Base-by-base conservation (phyloP, 2,888 invertebrate species). In the Stomorhina lunata region DNA sequence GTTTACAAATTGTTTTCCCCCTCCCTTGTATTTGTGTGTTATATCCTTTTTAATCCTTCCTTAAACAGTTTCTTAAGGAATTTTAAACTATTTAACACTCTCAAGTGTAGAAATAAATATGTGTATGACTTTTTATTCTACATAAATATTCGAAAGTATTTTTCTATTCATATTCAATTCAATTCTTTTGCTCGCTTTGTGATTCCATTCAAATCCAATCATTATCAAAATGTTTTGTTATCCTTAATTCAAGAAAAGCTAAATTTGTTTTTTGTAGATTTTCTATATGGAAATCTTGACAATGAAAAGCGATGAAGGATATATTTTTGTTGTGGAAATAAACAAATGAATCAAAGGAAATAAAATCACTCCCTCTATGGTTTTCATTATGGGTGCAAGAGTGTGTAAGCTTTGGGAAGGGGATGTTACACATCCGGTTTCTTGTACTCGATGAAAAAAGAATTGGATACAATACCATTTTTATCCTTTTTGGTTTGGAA, bases 321-420 rank as follows among this genome's bases (percentile, higher is more conserved):
- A 45, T 72, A 34, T 25, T 55, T 9, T 25, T 37, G 34, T 40
- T 15, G 68, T 53, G 37, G 53, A 53, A 65, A 61, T 68, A 77
- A 77, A 69, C 77, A 77, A 77, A 69, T 69, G 69, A 77, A 63
- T 69, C 61, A 77, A 77, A 77, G 77, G 77, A 77, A 77, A 69
- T 63, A 61, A 77, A 77, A 61, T 53, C 77, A 68, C 68, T 32
- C 65, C 43, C 75, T 45, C 75, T 75, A 45, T 65, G 53, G 37
- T 55, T 40, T 7, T 69, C 43, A n/a, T 69, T 55, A 55, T 48
- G 40, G 17, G 12, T 20, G 15, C 15, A 9, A 10, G 32, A 45
- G n/a, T 65, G 43, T 15, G 17, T 10, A 6, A 17, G n/a, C 6
- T 2, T 15, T 20, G 12, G 34, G 29, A 25, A 55, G 65, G 65